These are phyloP conservation scores for Cromileptes altivelis DNA, from an alignment of 2,113 vertebrate species.

Conservation along the genomic window DNA sequence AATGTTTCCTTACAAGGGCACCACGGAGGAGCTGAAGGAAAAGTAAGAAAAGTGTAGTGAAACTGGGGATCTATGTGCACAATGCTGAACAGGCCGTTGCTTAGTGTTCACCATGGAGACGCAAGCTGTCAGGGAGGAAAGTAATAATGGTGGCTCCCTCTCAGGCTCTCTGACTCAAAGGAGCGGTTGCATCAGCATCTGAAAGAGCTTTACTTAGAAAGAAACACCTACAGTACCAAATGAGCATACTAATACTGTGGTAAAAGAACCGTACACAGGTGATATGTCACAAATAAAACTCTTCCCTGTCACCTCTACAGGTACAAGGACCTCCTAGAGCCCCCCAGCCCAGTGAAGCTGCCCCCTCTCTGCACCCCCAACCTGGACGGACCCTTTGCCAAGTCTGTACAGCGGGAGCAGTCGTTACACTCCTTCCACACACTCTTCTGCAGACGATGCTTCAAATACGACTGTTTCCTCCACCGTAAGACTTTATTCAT, in stretches of 20 bases:
- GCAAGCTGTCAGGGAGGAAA: slow-evolving; percentile 58
- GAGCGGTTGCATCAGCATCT: slow-evolving; percentile 60
- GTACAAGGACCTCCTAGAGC: slow-evolving; percentile 95
- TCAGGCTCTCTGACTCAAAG: slow-evolving; percentile 58
- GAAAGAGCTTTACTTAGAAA: slow-evolving; percentile 56
- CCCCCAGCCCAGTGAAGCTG: slow-evolving; percentile 89
- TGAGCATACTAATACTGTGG: background rate
- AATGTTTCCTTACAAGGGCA: slow-evolving; percentile 98
- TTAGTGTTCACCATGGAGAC: slow-evolving; percentile 79
- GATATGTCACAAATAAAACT: background rate
- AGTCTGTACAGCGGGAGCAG: slow-evolving; percentile 97
- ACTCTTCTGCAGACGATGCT: slow-evolving; percentile 97
- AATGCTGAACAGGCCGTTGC: slow-evolving; percentile 67
- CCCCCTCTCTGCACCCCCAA: slow-evolving; percentile 97
- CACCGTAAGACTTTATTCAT: slow-evolving; percentile 87
- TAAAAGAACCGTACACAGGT: background rate
- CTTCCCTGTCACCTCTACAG: slow-evolving; percentile 74
- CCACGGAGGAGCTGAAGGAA: slow-evolving; percentile 96
- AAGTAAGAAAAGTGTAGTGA: slow-evolving; percentile 87
- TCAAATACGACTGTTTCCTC: slow-evolving; percentile 99
- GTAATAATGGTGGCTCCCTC: slow-evolving; percentile 72
- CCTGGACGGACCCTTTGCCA: slow-evolving; percentile 95
- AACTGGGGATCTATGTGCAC: slow-evolving; percentile 37
- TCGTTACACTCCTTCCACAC: slow-evolving; percentile 98
- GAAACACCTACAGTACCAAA: slow-evolving; percentile 16